Base-by-base conservation (phyloP, 2,113 vertebrate species). In the Python bivittatus region DNA sequence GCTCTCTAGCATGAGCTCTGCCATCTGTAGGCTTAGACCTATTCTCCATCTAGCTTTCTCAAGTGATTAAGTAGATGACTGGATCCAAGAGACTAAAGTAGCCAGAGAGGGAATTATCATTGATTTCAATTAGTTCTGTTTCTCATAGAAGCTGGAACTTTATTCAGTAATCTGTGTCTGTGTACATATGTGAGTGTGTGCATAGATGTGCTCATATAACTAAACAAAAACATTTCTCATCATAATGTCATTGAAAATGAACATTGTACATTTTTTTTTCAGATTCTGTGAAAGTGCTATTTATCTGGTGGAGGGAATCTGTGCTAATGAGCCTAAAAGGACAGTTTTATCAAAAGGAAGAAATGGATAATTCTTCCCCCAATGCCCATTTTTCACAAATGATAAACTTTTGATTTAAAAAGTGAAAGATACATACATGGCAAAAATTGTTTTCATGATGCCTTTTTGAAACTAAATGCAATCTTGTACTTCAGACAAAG, bases 251-350 rank as follows among this genome's bases (percentile, higher is more conserved):
- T 29, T n/a, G 92, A 90, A 88, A 94, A 87, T 91, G 88, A 92
- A 1, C 72, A 87, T 33, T 52, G 44, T 1, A n/a, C 60, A 58
- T 54, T 79, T 79, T 89, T 88, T 86, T 60, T 92, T 93, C 88
- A 91, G 84, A 27, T 88, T 89, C n/a, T 22, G 64, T 60, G 87
- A 68, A 88, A 92, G 84, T 42, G n/a, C 33, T 85, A 52, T 52
- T 85, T 4, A 44, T 85, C 84, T 85, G 23, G 13, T 22, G 57
- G 22, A 91, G n/a, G 33, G 93, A 95, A 92, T 93, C 90, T 84
- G 88, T 95, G 91, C n/a, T 95, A 94, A 94, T 93, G 93, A 96
- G 92, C 90, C 94, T 94, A 93, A 88, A 92, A 91, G 87, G 93
- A 44, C 58, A 94, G 84, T 90, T 72, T 92, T 89, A 96, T 94